These are phyloP conservation scores for Vidua chalybeata DNA, from an alignment of 2,113 vertebrate genomes.

Conservation along the genomic window DNA sequence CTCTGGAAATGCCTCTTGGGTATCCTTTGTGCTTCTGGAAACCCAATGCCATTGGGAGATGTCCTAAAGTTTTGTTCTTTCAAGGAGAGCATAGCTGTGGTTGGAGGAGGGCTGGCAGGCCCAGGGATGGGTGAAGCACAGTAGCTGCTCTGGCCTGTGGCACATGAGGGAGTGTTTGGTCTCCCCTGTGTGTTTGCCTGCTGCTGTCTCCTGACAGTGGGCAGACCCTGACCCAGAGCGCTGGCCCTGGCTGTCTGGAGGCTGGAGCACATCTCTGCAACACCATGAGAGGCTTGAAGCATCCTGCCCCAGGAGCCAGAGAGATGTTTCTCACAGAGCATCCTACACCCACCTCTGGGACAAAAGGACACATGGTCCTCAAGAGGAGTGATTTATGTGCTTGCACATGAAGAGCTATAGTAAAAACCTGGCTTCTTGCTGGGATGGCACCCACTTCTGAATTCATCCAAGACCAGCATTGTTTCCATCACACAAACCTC, in stretches of 20 bases:
- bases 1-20: not conserved
- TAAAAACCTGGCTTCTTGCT: conserved; percentile 16
- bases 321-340: not conserved
- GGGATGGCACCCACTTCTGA: not conserved
- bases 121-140: not conserved
- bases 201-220: conserved; percentile 24
- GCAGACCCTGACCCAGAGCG: not conserved
- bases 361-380: not conserved
- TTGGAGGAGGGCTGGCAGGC: not conserved
- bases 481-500: conserved; percentile 3
- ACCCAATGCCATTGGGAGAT: not conserved
- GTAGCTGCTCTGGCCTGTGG: not conserved
- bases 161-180: not conserved
- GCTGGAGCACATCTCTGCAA: not conserved
- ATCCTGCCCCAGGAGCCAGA: not conserved
- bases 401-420: not conserved
- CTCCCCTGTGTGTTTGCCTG: not conserved
- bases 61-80: not conserved
- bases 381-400: not conserved
- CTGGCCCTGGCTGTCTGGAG: not conserved
- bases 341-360: not conserved
- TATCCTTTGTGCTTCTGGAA: conserved; percentile 37
- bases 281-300: not conserved
- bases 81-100: conserved; percentile 4
- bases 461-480: not conserved